Base-by-base conservation (phyloP, 2,888 invertebrate species). In the Campoletis raptor region DNA sequence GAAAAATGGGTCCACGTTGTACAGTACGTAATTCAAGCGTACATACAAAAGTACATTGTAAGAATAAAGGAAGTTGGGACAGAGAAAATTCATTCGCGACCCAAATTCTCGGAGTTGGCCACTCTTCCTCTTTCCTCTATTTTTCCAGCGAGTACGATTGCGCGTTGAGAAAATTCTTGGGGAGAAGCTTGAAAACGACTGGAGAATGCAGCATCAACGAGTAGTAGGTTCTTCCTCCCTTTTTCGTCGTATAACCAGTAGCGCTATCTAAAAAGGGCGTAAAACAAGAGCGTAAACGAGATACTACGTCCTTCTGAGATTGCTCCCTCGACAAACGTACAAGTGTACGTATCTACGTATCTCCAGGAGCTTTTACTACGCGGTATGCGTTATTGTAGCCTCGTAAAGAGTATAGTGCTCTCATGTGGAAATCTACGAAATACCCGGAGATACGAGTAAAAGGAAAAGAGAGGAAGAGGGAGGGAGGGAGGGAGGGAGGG, bases 1-100 rank as follows among this genome's bases (percentile, higher is more conserved):
- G 1, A 6, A 15, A 30, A 6, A 15, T 15, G 15, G 61, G 30
- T 30, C 30, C 15, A 30, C 61, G 61, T 30, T 30, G 30, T 30
- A 61, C 30, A 15, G 15, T 30, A 61, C 61, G 30, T 21, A 61
- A 61, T 61, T 6, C 30, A 7, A 15, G 15, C 30, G 6, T 0
- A 57, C 57, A 15, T 7, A 45, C 45, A 52, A 52, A 72, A 12
- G 37, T 21, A 73, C n/a, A 52, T 30, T 52, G 40, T 15, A 69
- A 45, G 64, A 64, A 81, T 10, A 57, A 76, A 74, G 70, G 64
- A 76, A 80, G 70, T 76, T 76, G 74, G 83, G 74, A 79, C 76
- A 80, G 76, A 74, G 70, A 66, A 85, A 83, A 85, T 85, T 85
- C 83, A 85, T 85, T 85, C 80, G 83, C 85, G 83, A 85, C 85